Percentiles rank a stretch among this genome's conserved stretches.
Conservation (phyloP, 2,888 invertebrate species). For the Eurytoma adleriae region DNA sequence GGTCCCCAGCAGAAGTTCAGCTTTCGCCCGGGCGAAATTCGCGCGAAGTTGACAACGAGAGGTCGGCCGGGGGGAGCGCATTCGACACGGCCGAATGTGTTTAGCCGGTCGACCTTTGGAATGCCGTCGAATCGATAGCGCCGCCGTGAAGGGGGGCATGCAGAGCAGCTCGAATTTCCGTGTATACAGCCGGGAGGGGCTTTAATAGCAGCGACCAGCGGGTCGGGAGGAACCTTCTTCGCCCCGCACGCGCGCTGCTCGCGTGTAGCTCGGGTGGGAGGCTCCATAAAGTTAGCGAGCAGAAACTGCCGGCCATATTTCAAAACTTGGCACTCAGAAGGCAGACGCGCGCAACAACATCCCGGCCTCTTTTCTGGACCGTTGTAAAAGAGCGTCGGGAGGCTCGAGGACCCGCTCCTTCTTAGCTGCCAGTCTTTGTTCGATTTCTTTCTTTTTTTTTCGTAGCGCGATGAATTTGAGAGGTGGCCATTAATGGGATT, state of each 20-base stretch:
- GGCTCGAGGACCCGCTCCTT: no score
- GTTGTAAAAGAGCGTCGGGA: no score
- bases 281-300: slow-evolving; percentile 45
- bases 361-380: no score
- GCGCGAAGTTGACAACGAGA: not conserved
- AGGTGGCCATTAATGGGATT: no score
- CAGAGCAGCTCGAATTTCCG: slow-evolving; percentile 28
- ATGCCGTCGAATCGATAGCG: slow-evolving; percentile 18
- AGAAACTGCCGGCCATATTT: slow-evolving; percentile 61
- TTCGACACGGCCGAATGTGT: no score
- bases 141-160: not conserved
- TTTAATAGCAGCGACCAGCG: not conserved
- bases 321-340: slow-evolving; percentile 67
- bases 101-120: not conserved
- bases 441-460: no score
- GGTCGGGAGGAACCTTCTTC: not conserved
- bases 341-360: slow-evolving; percentile 30
- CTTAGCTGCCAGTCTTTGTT: no score
- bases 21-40: no score
- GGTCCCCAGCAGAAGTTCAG: no score
- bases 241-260: not conserved
- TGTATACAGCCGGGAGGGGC: not conserved
- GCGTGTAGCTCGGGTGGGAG: not conserved
- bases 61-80: no score
- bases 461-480: no score